Conservation (phyloP, 2,888 invertebrate genomes). For the Drosophila fulvimacula region DNA sequence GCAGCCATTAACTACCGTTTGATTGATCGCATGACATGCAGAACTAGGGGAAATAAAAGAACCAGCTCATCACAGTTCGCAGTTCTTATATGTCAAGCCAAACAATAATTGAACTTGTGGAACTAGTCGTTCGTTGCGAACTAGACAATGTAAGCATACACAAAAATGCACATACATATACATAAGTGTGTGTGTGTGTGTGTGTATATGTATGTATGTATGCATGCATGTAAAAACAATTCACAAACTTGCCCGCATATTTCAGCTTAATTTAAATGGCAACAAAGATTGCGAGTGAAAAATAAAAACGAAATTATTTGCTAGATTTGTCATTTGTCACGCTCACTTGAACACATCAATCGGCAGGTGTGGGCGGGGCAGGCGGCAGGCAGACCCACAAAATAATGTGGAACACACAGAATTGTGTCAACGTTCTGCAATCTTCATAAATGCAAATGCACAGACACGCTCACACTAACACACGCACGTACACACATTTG, state of each 20-base stretch:
- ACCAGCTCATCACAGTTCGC: not conserved
- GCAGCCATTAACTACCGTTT: slow-evolving; percentile 28
- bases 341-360: slow-evolving; percentile 81
- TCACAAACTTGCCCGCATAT: slow-evolving; percentile 29
- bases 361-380: slow-evolving; percentile 59
- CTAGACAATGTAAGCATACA: not conserved
- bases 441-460: slow-evolving; percentile 8
- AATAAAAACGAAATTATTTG: slow-evolving; percentile 57
- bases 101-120: not conserved
- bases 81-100: not conserved
- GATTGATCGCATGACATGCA: slow-evolving; percentile 13
- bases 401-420: slow-evolving; percentile 58
- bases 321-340: slow-evolving; percentile 78
- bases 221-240: not conserved
- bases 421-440: slow-evolving; percentile 57
- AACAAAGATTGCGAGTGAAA: slow-evolving; percentile 10
- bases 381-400: slow-evolving; percentile 28
- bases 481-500: not conserved
- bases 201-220: slow-evolving; percentile 3
- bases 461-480: not conserved
- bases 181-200: slow-evolving; percentile 7
- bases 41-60: not conserved
- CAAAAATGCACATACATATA: not conserved
- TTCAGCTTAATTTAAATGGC: slow-evolving; percentile 62
- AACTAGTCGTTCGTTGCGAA: slow-evolving; percentile 13